These are phyloP conservation scores for Megathymus violae DNA, from an alignment of 1,140 invertebrate species.

Conservation along the genomic window DNA sequence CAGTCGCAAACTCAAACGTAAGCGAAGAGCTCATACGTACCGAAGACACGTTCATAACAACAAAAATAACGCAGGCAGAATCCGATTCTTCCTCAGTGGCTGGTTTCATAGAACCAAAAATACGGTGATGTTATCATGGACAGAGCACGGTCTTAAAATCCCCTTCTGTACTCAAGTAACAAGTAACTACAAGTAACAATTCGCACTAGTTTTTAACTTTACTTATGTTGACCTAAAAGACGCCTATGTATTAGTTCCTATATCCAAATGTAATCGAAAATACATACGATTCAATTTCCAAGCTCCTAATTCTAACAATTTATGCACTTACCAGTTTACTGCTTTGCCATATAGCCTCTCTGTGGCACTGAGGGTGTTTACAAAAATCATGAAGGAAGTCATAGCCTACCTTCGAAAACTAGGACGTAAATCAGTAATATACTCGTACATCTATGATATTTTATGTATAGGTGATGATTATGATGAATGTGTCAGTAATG, in stretches of 20 bases:
- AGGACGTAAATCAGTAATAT: constrained; percentile 39
- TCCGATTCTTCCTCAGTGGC: too few relatives aligned
- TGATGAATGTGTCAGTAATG: too few relatives aligned
- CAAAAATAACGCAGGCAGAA: too few relatives aligned
- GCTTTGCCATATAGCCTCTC: constrained; percentile 47
- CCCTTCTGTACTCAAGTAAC: too few relatives aligned
- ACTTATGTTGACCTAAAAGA: constrained; percentile 46
- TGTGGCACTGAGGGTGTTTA: constrained; percentile 38
- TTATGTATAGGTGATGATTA: too few relatives aligned
- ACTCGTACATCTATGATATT: constrained; percentile 47
- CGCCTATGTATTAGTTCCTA: constrained; percentile 37
- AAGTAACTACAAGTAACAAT: too few relatives aligned
- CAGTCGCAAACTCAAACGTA: constrained; percentile 17
- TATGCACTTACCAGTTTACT: too few relatives aligned
- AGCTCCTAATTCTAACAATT: constrained; percentile 19
- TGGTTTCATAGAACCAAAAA: too few relatives aligned
- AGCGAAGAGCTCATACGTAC: constrained; percentile 28
- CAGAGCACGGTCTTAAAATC: too few relatives aligned
- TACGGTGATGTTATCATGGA: too few relatives aligned
- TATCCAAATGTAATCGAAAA: constrained; percentile 26
- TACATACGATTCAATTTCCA: constrained; percentile 44
- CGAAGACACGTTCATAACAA: too few relatives aligned
- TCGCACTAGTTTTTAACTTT: too few relatives aligned
- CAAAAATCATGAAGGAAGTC: constrained; percentile 46
- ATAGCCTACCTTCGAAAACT: constrained; percentile 29